Evolutionary conservation across 2,797 vertebrate genomes (phyloP), one percentile per base, ranked within the genome.

Genomic region (Strix occidentalis): DNA sequence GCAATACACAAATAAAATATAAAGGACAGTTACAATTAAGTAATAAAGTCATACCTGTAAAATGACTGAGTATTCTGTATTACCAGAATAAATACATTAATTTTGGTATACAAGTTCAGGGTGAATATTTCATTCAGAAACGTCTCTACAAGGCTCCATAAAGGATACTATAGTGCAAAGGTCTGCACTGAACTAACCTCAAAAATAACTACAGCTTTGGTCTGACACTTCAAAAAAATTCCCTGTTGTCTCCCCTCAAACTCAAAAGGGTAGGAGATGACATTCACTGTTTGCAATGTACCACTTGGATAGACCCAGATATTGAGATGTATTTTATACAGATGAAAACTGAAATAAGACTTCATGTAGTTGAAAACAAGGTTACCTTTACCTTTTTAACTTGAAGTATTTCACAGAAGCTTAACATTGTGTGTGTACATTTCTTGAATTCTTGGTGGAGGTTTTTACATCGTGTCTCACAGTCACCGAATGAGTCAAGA

Each of bases 291-390:
- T 86, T 92, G 83, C 53, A 84, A 77, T 83, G 41, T 85, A 94
- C 86, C 89, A 97, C 87, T 87, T 97, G 92, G 85, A 51, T 58
- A 96, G 85, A 96, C 28, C 48, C 10, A 3, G 61, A 95, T 89
- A 95, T 65, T 96, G 90, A 97, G 87, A 97, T n/a, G 37, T 46
- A 94, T 68, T 97, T 97, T 87, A 89, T 80, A 97, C 92, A 96
- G 93, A 96, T 56, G 85, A 96, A 96, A 97, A 90, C 75, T 84
- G 89, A 97, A 97, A 85, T 65, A 92, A 94, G 79, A 90, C 81
- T 95, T 97, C 83, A 84, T 48, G 33, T 90, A 94, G 74, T n/a
- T 97, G 84, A 86, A 97, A 98, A 96, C 74, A 95, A 95, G 68
- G 84, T 95, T 94, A 95, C 41, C 18, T 10, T 95, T 96, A 95